phyloP scores from a whole-genome alignment of 2,888 invertebrate species.

The Aelia acuminata region DNA sequence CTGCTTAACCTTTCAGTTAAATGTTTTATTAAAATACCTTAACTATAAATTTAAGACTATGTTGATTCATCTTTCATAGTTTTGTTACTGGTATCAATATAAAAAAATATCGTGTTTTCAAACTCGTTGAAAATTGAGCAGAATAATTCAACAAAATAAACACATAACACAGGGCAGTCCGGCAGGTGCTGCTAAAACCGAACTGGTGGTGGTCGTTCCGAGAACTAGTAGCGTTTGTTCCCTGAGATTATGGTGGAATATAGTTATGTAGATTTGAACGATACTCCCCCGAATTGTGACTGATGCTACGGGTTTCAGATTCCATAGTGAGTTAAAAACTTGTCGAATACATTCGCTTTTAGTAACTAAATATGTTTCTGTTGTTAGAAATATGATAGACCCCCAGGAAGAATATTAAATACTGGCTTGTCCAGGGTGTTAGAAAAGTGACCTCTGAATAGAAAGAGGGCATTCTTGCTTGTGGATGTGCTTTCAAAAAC shows the following conservation, averaged over 20 bases:
- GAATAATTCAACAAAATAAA: conserved; percentile 51
- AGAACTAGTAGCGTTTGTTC: conserved; percentile 57
- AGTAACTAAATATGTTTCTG: not conserved
- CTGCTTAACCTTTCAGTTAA: conserved; percentile 13
- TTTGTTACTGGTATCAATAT: not conserved
- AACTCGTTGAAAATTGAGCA: not conserved
- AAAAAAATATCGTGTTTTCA: not conserved
- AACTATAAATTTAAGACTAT: conserved; percentile 45
- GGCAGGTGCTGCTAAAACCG: conserved; percentile 49
- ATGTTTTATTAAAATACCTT: conserved; percentile 33
- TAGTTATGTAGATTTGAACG: conserved; percentile 55
- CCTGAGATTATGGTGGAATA: conserved; percentile 60
- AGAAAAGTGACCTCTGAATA: conserved; percentile 58
- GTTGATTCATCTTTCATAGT: conserved; percentile 53
- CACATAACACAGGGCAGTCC: not conserved
- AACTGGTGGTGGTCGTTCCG: not conserved
- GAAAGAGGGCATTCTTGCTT: conserved; percentile 57
- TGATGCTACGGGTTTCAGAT: conserved; percentile 31
- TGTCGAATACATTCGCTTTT: not conserved
- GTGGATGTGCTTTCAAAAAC: conserved; percentile 27
- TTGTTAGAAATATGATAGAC: conserved; percentile 46
- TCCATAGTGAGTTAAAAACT: conserved; percentile 48
- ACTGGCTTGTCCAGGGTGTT: conserved; percentile 50
- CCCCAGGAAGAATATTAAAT: conserved; percentile 49
- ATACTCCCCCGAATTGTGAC: conserved; percentile 45